A percentile compares a stretch with the other conserved stretches of the same genome.
phyloP scores from a whole-genome alignment of 2,888 invertebrate species.

The Ennomos erosarius region DNA sequence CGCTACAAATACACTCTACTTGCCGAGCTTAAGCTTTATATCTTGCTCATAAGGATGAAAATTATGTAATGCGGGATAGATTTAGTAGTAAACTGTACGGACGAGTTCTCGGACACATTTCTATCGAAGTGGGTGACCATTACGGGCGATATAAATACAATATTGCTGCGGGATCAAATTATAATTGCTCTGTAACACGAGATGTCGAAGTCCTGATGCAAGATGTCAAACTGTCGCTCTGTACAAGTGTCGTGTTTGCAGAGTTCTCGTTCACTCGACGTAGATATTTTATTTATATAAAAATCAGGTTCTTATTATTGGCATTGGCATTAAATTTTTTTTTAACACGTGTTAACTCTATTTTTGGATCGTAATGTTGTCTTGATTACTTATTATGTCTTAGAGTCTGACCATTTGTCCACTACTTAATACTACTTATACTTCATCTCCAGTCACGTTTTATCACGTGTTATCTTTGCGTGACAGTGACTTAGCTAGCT shows the following conservation, averaged over 20 bases:
- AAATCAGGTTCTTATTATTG: neutral
- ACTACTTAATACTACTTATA: too few relatives aligned
- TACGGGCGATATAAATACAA: slow-evolving; percentile 29
- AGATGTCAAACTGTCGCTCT: slow-evolving; percentile 16
- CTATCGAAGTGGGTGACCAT: slow-evolving; percentile 52
- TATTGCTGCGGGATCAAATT: slow-evolving; percentile 32
- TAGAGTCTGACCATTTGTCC: too few relatives aligned
- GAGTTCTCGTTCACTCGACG: too few relatives aligned
- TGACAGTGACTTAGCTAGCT: too few relatives aligned
- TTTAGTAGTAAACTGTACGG: slow-evolving; percentile 17
- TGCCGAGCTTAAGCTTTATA: slow-evolving; percentile 25
- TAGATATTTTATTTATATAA: neutral
- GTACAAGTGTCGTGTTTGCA: too few relatives aligned
- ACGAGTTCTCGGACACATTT: slow-evolving; percentile 48
- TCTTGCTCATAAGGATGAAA: slow-evolving; percentile 28
- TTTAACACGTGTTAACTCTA: neutral
- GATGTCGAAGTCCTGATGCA: slow-evolving; percentile 16
- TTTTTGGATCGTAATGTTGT: neutral
- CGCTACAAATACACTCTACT: slow-evolving; percentile 37
- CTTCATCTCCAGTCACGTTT: too few relatives aligned
- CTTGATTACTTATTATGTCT: neutral
- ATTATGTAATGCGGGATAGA: slow-evolving; percentile 12
- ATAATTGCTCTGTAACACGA: slow-evolving; percentile 33
- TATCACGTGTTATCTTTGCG: too few relatives aligned
- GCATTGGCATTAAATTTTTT: neutral